Evolutionary conservation across 2,888 invertebrate species (phyloP), one percentile per base, ranked within the genome.

Genomic region (Lithophane leautieri): DNA sequence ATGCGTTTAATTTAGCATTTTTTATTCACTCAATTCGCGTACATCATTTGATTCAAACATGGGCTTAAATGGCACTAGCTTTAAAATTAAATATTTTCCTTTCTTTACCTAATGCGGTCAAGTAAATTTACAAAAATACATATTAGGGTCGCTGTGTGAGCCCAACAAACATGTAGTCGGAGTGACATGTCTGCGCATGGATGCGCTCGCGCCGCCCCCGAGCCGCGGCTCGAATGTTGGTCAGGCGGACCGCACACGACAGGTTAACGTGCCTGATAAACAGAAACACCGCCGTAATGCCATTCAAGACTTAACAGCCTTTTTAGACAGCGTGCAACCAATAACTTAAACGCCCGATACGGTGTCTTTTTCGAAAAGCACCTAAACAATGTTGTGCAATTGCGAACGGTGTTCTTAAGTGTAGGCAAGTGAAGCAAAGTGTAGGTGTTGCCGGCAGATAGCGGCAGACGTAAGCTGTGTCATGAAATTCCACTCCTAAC

Each of bases 341-440:
- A 92, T 92, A 94, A 93, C 86, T 92, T 90, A 92, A 88, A 82
- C 81, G 73, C 70, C 86, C 82, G 93, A 92, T 94, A 93, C 84
- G 89, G 88, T 87, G 88, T 88, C 90, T 93, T 93, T 92, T 93
- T 91, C 86, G 86, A 90, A 93, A 93, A 92, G 90, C 91, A 88
- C 86, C 91, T 91, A 90, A 90, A 88, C 88, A 88, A 87, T 84
- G 88, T 95, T 95, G 94, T 92, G 94, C 91, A 95, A 94, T 94
- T 93, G 91, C 89, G 85, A 89, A 89, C 82, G 81, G 65, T 78
- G 83, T 75, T 85, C 81, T 88, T 93, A 91, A 91, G 89, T 90
- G 85, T 80, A 78, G 77, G 70, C 79, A 86, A 81, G 67, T 84
- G 70, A 80, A 70, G 67, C 70, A 82, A 91, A 92, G 92, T 93